These are phyloP conservation scores for Trachelipus rathkii DNA, from an alignment of 1,140 invertebrate genomes.

Conservation along the genomic window DNA sequence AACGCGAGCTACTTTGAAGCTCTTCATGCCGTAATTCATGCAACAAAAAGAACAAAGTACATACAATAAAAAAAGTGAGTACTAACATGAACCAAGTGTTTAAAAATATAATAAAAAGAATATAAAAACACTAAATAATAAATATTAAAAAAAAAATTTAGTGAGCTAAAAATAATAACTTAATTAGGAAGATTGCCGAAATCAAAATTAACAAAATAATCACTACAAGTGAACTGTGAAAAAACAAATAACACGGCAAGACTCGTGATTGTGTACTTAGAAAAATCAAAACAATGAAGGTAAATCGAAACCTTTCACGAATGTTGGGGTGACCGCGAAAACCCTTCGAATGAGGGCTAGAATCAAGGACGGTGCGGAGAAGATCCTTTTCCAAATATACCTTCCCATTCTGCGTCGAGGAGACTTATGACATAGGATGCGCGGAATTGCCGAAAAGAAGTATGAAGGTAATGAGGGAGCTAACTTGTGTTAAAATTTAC, in stretches of 20 bases:
- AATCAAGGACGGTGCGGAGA: constrained; percentile 27
- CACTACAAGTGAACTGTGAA: no score
- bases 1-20: no score
- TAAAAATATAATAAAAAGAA: no score
- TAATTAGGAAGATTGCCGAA: no score
- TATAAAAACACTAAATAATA: no score
- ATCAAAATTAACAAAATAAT: no score
- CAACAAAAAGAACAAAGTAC: no score
- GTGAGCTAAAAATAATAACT: no score
- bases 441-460: constrained; percentile 24
- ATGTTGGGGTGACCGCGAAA: constrained; percentile 32
- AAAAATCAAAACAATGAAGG: constrained; percentile 8
- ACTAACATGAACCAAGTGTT: no score
- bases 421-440: constrained; percentile 6
- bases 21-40: no score
- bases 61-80: no score
- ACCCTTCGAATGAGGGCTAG: constrained; percentile 21
- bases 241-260: background rate
- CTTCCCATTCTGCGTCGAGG: constrained; percentile 26
- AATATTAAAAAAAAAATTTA: no score
- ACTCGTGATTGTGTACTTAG: background rate
- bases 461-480: constrained; percentile 22
- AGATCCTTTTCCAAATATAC: constrained; percentile 25
- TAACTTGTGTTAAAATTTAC: background rate
- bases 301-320: constrained; percentile 31